These are phyloP conservation scores for Saccopteryx bilineata DNA, from an alignment of 2,113 vertebrate genomes.

Conservation along the genomic window DNA sequence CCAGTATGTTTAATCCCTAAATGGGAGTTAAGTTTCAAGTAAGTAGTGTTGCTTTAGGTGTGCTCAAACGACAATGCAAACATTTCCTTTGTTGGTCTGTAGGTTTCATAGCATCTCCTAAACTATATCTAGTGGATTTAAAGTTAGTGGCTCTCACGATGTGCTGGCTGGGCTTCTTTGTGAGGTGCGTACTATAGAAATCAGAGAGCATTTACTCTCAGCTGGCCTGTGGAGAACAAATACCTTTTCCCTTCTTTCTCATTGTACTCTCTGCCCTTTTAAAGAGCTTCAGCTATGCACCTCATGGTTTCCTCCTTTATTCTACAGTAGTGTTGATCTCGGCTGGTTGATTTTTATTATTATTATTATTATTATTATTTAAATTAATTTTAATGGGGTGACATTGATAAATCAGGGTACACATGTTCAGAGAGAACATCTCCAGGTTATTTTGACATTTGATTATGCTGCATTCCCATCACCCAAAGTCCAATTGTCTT, in stretches of 20 bases:
- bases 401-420: too few species aligned
- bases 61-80: background rate
- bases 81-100: background rate
- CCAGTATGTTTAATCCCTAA: background rate
- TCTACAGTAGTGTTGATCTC: background rate
- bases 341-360: background rate
- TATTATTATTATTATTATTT: too few species aligned
- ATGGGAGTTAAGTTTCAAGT: background rate
- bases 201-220: background rate
- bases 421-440: too few species aligned
- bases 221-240: background rate
- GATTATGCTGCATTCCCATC: too few species aligned
- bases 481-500: too few species aligned
- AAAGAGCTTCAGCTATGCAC: background rate
- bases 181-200: background rate
- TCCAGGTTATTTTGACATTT: too few species aligned
- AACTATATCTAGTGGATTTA: background rate
- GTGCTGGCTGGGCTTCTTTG: background rate
- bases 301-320: background rate
- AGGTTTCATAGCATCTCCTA: background rate
- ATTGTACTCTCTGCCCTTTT: conserved; percentile 12
- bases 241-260: background rate
- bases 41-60: background rate
- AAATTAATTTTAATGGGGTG: too few species aligned
- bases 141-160: background rate